A percentile compares a stretch with the other conserved stretches of the same genome.
These are phyloP conservation scores for rabbit (Oryctolagus cuniculus) DNA, from an alignment of 2,113 vertebrate genomes.

Conservation along the genomic window DNA sequence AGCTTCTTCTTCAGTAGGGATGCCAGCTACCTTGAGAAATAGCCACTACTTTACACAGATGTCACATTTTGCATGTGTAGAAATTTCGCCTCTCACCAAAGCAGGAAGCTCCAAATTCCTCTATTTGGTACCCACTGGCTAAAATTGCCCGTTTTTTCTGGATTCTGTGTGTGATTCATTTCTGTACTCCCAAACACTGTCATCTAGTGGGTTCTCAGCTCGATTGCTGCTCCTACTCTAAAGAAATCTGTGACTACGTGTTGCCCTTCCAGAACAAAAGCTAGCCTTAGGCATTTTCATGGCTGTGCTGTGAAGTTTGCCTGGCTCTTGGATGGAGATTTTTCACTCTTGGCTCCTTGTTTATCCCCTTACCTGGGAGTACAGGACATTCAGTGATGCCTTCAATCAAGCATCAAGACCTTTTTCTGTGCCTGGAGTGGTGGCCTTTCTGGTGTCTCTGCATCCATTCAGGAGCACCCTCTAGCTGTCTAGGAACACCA, in stretches of 20 bases:
- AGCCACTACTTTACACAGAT: not conserved
- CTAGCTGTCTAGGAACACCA: constrained; percentile 60
- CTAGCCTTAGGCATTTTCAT: not conserved
- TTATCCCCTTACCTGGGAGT: constrained; percentile 15
- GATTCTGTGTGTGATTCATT: not conserved
- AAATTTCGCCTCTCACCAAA: not conserved
- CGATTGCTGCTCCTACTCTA: not conserved
- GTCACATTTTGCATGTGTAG: not conserved
- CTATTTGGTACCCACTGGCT: not conserved
- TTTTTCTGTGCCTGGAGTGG: not conserved
- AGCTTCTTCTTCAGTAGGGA: not conserved
- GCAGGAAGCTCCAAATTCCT: not conserved
- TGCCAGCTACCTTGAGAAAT: not conserved
- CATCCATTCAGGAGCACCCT: not conserved
- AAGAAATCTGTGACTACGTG: not conserved
- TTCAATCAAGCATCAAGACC: not conserved
- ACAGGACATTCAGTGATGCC: not conserved
- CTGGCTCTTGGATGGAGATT: not conserved
- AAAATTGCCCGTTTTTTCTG: not conserved
- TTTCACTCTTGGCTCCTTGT: not conserved
- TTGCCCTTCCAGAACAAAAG: constrained; percentile 2
- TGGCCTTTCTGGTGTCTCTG: not conserved
- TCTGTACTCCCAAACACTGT: not conserved
- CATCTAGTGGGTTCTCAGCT: not conserved
- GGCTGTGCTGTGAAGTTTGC: not conserved